These are phyloP conservation scores for Xerus inauris DNA, from an alignment of 2,113 vertebrate species.

Conservation along the genomic window DNA sequence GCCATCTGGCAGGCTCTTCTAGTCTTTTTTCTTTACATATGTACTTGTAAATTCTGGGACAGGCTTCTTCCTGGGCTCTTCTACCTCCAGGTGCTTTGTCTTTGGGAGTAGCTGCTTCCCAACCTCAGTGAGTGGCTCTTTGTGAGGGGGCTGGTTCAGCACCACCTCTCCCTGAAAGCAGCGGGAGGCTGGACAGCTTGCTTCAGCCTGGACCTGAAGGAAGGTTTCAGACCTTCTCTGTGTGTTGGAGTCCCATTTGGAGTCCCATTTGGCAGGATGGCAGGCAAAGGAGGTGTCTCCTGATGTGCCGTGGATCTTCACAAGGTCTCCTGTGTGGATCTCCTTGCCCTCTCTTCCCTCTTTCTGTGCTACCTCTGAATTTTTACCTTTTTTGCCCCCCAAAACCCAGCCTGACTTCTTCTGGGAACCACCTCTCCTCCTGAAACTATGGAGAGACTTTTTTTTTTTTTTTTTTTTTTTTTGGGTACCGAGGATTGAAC, in stretches of 20 bases:
- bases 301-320: fast-evolving
- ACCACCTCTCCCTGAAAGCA: neutral
- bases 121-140: neutral
- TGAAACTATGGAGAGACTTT: neutral
- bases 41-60: neutral
- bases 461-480: too few relatives aligned
- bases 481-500: too few relatives aligned
- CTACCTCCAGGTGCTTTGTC: neutral
- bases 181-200: neutral
- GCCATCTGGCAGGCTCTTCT: neutral
- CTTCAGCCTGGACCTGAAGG: neutral
- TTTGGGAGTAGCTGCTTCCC: neutral
- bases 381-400: neutral
- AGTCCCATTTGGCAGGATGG: neutral
- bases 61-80: neutral
- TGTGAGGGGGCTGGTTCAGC: neutral
- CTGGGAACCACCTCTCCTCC: neutral
- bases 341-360: neutral
- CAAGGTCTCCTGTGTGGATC: neutral
- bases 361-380: neutral
- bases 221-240: neutral
- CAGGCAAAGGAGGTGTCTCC: neutral
- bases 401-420: neutral
- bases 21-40: neutral
- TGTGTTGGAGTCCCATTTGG: too few relatives aligned